Evolutionary conservation across 2,888 invertebrate genomes (phyloP).

Genomic region (Temnothorax ravouxi): DNA sequence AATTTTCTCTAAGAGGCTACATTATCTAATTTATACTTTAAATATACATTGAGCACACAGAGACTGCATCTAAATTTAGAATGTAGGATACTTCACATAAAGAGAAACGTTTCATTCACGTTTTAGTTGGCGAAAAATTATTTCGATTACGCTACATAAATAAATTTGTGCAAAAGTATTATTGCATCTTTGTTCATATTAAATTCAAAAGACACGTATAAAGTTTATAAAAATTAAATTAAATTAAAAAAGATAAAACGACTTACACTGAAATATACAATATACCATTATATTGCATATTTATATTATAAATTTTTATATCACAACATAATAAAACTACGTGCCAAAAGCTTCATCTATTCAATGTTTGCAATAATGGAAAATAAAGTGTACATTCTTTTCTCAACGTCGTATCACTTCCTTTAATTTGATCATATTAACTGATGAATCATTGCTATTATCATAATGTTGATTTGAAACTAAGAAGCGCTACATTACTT

Average conservation of each 20-base stretch:
- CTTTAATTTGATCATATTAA: conserved; percentile 70
- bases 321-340: neutral
- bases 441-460: conserved; percentile 73
- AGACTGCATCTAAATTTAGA: conserved; percentile 64
- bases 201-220: neutral
- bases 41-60: conserved; percentile 60
- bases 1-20: conserved; percentile 72
- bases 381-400: neutral
- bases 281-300: neutral
- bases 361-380: neutral
- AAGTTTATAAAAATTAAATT: neutral
- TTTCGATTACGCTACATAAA: neutral
- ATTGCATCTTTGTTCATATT: neutral
- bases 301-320: neutral
- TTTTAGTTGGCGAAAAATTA: conserved; percentile 7
- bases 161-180: neutral
- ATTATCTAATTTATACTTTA: conserved; percentile 75
- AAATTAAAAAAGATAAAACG: neutral
- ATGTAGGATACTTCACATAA: conserved; percentile 48
- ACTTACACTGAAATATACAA: neutral
- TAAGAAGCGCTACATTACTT: conserved; percentile 16
- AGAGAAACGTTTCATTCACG: neutral
- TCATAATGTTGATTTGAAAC: conserved; percentile 48
- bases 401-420: conserved; percentile 45
- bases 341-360: neutral